Evolutionary conservation across 2,797 vertebrate genomes (phyloP).

Genomic region (Ciconia nigra): DNA sequence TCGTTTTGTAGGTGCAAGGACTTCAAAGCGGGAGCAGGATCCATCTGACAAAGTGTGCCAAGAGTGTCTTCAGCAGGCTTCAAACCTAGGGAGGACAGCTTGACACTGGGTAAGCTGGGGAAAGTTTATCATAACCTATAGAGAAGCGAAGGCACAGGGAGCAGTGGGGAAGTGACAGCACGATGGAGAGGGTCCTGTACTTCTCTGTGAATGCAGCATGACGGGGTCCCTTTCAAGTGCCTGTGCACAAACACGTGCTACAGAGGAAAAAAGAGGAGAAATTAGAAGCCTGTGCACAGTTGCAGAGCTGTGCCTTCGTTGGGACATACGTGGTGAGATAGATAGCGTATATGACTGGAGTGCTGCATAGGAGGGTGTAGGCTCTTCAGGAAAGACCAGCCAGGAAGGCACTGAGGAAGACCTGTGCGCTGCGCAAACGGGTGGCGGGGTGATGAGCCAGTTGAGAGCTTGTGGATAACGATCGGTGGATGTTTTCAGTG

Average conservation of each 20-base stretch:
- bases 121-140: neutral
- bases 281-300: neutral
- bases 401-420: neutral
- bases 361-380: neutral
- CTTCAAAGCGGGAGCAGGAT: neutral
- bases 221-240: neutral
- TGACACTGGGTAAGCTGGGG: neutral
- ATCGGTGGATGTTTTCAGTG: neutral
- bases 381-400: neutral
- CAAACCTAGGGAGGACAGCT: neutral
- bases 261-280: neutral
- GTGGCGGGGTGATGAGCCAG: neutral
- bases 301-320: neutral
- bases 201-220: rapidly evolving
- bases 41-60: neutral
- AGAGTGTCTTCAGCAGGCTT: neutral
- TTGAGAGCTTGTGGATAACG: neutral
- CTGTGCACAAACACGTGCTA: neutral
- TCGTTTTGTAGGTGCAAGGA: neutral
- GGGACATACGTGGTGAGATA: neutral
- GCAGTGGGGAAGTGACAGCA: neutral
- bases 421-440: neutral
- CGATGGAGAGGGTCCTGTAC: neutral
- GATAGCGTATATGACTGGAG: neutral
- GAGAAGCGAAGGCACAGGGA: neutral